Base-by-base conservation (phyloP, 2,797 vertebrate genomes). In the Scolopax bukidnonensis region DNA sequence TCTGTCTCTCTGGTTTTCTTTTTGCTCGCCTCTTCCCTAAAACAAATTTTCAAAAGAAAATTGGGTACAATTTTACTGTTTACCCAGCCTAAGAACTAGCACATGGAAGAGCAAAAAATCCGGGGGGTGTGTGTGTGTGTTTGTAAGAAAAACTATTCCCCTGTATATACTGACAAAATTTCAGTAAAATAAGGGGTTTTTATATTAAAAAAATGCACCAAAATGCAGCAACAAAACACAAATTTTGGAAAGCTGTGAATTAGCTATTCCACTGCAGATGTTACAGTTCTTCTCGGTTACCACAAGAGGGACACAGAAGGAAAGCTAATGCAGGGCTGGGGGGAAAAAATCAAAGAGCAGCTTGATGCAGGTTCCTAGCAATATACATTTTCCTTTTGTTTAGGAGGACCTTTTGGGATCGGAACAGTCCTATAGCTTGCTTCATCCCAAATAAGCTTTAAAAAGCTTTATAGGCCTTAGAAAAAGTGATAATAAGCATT, bases 231-330 rank as follows among this genome's bases (percentile, higher is more conserved):
- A 16, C 19, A 50, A 76, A 81, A 28, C 63, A 40, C 21, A 28
- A 41, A 7, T 4, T 5, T 5, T 9, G 17, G 36, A n/a, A 43
- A 38, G 64, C 47, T 57, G 2, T 5, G 27, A 16, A 11, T 28
- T 40, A 16, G 19, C 14, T 28, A 2, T 67, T 60, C 16, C 81
- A 8, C 12, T 73, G 77, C 88, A 33, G 61, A n/a, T 64, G n/a
- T 13, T 71, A 25, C 82, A 36, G 2, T 96, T 85, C 92, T 70
- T 3, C 77, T 5, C 40, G 8, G 51, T 19, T 12, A 12, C 96
- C 97, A 91, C 96, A 27, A 97, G 97, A 93, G 97, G 97, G 96
- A 91, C 81, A 70, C n/a, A 91, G 74, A 94, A 77, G 95, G 92
- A 94, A 91, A 70, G 88, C 70, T 19, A 86, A 82, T 12, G n/a